Percentiles rank a stretch among this genome's conserved stretches.
Conservation (phyloP, 2,113 vertebrate genomes). For the Camelus bactrianus region DNA sequence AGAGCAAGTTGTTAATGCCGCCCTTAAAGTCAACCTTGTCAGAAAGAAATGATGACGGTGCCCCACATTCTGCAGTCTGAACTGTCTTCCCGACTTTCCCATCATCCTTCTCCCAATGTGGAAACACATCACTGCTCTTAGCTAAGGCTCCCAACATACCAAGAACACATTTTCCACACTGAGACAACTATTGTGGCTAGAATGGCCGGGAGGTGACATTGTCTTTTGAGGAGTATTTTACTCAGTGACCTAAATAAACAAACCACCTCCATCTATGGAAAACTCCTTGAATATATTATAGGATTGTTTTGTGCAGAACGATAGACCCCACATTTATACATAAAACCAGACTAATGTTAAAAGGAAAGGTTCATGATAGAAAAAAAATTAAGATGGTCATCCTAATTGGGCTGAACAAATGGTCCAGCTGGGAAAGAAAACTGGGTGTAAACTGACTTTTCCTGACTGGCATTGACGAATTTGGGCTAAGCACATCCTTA, state of each 20-base stretch:
- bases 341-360: neutral
- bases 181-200: neutral
- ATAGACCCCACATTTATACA: neutral
- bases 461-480: neutral
- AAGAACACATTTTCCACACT: slow-evolving; percentile 20
- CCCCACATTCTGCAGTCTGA: slow-evolving; percentile 63
- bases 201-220: neutral
- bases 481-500: neutral
- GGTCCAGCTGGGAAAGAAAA: neutral
- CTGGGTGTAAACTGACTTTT: neutral
- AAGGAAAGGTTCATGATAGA: neutral
- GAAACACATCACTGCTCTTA: slow-evolving; percentile 69
- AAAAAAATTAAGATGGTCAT: neutral
- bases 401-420: neutral
- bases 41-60: slow-evolving; percentile 78
- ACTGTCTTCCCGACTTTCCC: slow-evolving; percentile 57
- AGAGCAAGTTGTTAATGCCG: slow-evolving; percentile 83
- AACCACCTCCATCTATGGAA: neutral
- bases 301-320: neutral
- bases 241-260: slow-evolving; percentile 14
- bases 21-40: slow-evolving; percentile 84
- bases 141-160: slow-evolving; percentile 54
- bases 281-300: neutral
- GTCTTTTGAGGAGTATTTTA: neutral
- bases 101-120: slow-evolving; percentile 34